Evolutionary conservation across 1,140 invertebrate species (phyloP), one percentile per base, ranked within the genome.

Genomic region (Panulirus ornatus): DNA sequence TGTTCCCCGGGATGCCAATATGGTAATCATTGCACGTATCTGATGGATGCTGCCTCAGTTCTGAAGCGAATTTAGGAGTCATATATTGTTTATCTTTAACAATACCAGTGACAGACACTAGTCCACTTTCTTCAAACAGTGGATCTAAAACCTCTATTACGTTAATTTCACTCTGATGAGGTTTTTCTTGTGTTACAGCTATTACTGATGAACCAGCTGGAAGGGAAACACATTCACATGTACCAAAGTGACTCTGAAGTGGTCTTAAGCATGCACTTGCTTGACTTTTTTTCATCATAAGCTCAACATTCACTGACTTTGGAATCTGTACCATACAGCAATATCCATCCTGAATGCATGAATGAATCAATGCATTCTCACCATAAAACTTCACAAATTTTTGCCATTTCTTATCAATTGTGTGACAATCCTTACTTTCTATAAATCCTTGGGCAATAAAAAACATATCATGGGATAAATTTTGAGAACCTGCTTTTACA

Each of bases 301-400:
- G 22, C n/a, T 30, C n/a, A 66, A 8, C 58, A 66, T 66, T 66
- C 22, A 30, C 22, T 16, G 75, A 9, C 11, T 14, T 3, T 22
- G 75, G 75, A 5, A 78, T 78, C 30, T 47, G 42, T 11, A 78
- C 19, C 9, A 44, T 44, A 47, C 44, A 78, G 9, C 40, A n/a
- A 27, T 44, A n/a, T 2, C 75, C 75, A 22, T 78, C 75, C n/a
- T 78, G 16, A 78, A 78, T 16, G n/a, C 75, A 78, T 44, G 75
- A 47, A 78, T 78, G 75, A 22, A 44, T 44, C 27, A 78, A 78
- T 44, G 75, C 75, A 44, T 78, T 78, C 0, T 47, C 2, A n/a
- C 40, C 75, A 47, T 27, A 47, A 78, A 78, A 78, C 16, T 27
- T 78, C 0, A 47, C 40, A 78, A 78, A 47, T 42, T 38, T 78